Percentiles rank a stretch among this genome's conserved stretches.
phyloP scores from a whole-genome alignment of 2,888 invertebrate genomes.

The Nemotelus pantherinus region DNA sequence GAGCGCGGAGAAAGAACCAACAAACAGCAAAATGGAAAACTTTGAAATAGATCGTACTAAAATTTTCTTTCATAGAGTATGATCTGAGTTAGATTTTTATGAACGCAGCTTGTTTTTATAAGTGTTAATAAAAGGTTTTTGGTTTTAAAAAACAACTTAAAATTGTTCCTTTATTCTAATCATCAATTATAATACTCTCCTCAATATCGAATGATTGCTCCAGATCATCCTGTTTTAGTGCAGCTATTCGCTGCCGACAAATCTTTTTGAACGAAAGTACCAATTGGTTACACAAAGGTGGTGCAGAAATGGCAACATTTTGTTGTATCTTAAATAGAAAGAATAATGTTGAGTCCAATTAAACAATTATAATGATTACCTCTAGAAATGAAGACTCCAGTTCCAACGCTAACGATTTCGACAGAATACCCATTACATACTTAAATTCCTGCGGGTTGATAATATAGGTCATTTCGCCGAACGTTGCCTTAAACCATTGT shows the following conservation, averaged over 20 bases:
- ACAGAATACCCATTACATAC: conserved; percentile 55
- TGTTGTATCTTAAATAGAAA: conserved; percentile 57
- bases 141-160: neutral
- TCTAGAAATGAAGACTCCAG: conserved; percentile 58
- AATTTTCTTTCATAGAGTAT: too few species aligned
- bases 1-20: conserved; percentile 51
- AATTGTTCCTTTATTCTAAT: conserved; percentile 50
- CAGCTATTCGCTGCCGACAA: conserved; percentile 51
- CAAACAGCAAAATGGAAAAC: conserved; percentile 14
- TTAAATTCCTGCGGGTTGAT: conserved; percentile 58
- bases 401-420: conserved; percentile 58
- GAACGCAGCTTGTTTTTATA: too few species aligned
- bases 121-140: neutral
- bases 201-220: conserved; percentile 17
- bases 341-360: neutral
- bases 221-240: neutral
- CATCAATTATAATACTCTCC: conserved; percentile 45
- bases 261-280: conserved; percentile 59
- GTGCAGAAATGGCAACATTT: conserved; percentile 59
- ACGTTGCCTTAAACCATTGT: conserved; percentile 61
- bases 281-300: conserved; percentile 58
- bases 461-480: conserved; percentile 61
- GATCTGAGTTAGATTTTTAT: too few species aligned
- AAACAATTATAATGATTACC: conserved; percentile 52
- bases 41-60: neutral